Evolutionary conservation across 2,797 vertebrate genomes (phyloP), one percentile per base, ranked within the genome.

Genomic region (Rallus crepitans): DNA sequence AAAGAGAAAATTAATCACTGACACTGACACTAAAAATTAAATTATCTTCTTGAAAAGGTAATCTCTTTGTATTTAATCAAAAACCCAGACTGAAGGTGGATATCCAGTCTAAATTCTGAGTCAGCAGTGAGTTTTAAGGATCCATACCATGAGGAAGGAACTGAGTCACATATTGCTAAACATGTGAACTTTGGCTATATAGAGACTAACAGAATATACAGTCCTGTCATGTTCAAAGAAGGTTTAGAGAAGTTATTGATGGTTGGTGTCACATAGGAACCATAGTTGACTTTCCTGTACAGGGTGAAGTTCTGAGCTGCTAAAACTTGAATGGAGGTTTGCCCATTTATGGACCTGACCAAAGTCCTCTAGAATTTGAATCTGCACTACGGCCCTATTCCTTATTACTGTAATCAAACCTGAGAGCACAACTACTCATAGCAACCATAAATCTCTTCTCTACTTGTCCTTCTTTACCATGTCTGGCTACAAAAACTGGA

Each of bases 1-100:
- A 69, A 18, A 45, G 14, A 87, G 50, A 68, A 94, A 89, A 94
- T 79, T 28, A 89, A 75, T 94, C 82, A 86, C 27, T 56, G 80
- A 87, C 47, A 81, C 64, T 48, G 14, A 48, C 40, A 42, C 23
- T 53, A 60, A 81, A 82, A 79, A 65, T 21, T 10, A 71, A 40
- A 66, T 30, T 39, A 12, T 33, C 24, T 57, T 85, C 27, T 66
- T 81, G 8, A 17, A 82, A 65, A 94, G 13, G 82, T 40, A 73
- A 63, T 57, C 2, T 42, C 27, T 42, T 40, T 4, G 4, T n/a
- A 59, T 60, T 65, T 59, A 76, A 42, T 81, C 28, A 76, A 70
- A 70, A 42, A 42, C 8, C 24, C 24, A 48, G 23, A 35, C 28
- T 66, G 39, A 60, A 57, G 15, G 23, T 30, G 53, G 23, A 31